Base-by-base conservation (phyloP, 1,140 invertebrate species). In the Nephotettix cincticeps region DNA sequence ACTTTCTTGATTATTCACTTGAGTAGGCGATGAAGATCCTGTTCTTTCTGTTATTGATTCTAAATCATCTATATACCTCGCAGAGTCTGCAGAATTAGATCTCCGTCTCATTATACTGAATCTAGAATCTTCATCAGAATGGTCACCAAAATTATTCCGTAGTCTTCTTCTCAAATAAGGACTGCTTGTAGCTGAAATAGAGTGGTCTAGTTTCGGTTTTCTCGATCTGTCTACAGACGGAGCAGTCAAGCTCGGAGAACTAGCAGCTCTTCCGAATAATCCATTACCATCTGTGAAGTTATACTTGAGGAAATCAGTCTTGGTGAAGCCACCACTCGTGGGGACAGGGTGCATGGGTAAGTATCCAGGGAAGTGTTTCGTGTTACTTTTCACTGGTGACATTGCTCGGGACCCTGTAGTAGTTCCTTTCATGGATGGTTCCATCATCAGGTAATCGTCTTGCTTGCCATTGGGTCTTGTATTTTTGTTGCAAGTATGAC, bases 51-150 rank as follows among this genome's bases (percentile, higher is more conserved):
- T 71, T 19, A 74, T 72, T 25, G 66, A 84, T 76, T 85, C 85
- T 21, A 83, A 76, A 68, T 88, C 86, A 79, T 89, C 87, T 25
- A 88, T 77, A 43, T 87, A 85, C 74, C 86, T 83, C 0, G 88
- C 86, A 0, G 90, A 90, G 78, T 91, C 90, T 0, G 89, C 89
- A 0, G 89, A 91, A 76, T 89, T 90, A 0, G 90, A 92, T 72
- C 90, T 30, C 30, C 47, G 43, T n/a, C 69, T 45, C 17, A 54
- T 14, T 13, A 19, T 17, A 29, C 4, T 54, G 19, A 45, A 67
- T 9, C 56, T 36, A n/a, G 67, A 64, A 4, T 65, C 61, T 56
- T 73, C 68, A 85, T 88, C 56, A 4, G 6, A 6, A 17, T 4
- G 86, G 79, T 89, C 86, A 78, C 91, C 90, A 0, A 88, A 90